Percentiles rank a stretch among this genome's conserved stretches.
These are phyloP conservation scores for Sterna hirundo DNA, from an alignment of 2,113 vertebrate genomes.

Conservation along the genomic window DNA sequence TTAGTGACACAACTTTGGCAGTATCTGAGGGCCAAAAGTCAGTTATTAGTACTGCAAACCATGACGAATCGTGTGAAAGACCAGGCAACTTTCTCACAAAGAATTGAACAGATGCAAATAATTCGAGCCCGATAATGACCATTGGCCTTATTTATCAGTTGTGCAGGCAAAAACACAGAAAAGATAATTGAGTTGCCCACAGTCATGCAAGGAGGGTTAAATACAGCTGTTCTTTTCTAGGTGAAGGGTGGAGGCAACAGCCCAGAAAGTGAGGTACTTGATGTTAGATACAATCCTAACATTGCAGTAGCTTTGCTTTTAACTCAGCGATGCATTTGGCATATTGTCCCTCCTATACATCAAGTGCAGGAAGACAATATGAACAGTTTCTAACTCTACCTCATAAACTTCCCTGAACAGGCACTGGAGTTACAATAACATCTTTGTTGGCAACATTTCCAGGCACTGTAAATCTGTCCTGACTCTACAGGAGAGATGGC, in stretches of 20 bases:
- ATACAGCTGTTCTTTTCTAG: background rate
- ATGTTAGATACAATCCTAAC: background rate
- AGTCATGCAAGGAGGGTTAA: background rate
- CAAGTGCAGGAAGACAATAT: conserved; percentile 51
- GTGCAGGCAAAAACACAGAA: background rate
- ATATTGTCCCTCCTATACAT: conserved; percentile 18
- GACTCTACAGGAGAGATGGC: conserved; percentile 43
- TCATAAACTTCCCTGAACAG: conserved; percentile 58
- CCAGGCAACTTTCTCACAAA: background rate
- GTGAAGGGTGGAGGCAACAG: background rate
- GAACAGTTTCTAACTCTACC: conserved; percentile 48
- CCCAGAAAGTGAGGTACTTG: background rate
- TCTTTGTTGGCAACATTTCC: conserved; percentile 67
- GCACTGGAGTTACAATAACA: conserved; percentile 56
- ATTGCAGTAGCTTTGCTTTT: conserved; percentile 31
- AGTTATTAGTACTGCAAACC: background rate
- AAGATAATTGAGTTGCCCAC: background rate
- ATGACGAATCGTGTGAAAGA: background rate
- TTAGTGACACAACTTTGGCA: background rate
- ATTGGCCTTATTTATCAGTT: background rate
- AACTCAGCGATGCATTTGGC: background rate
- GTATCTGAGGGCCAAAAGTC: background rate
- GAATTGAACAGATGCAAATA: background rate
- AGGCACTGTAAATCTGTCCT: conserved; percentile 62
- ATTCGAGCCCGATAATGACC: background rate